phyloP scores from a whole-genome alignment of 2,797 vertebrate species.

The Sylvilagus floridanus region DNA sequence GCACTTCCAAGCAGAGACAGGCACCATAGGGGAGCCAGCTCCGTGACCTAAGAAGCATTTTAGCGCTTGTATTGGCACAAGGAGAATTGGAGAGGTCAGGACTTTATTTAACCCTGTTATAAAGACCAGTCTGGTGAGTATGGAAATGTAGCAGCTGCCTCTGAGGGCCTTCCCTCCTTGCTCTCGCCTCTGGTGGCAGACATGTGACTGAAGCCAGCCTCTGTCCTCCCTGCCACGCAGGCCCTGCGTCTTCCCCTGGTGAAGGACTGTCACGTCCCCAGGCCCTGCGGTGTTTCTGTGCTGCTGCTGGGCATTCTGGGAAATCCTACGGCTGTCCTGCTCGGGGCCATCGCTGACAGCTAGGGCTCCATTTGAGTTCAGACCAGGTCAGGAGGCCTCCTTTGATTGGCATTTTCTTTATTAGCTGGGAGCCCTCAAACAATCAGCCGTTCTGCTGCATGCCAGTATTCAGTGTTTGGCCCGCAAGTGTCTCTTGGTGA shows the following conservation, averaged over 20 bases:
- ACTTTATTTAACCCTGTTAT: background rate
- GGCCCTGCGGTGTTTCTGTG: background rate
- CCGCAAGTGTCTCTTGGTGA: constrained; percentile 80
- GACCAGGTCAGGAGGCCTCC: constrained; percentile 9
- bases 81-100: background rate
- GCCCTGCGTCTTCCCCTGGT: background rate
- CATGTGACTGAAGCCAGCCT: background rate
- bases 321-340: constrained; percentile 6
- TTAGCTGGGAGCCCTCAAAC: constrained; percentile 73
- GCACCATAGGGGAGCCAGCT: background rate
- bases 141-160: background rate
- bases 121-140: background rate
- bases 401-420: constrained; percentile 81
- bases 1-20: constrained; percentile 13
- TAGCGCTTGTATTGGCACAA: background rate
- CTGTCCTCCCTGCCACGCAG: background rate
- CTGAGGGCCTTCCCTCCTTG: background rate
- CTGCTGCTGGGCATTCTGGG: background rate
- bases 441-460: constrained; percentile 66
- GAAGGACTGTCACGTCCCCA: background rate
- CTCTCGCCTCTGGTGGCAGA: background rate
- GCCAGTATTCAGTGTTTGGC: constrained; percentile 75
- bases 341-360: background rate
- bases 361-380: background rate
- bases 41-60: background rate